A percentile compares a stretch with the other conserved stretches of the same genome.
Evolutionary conservation across 2,888 invertebrate genomes (phyloP).

Genomic region (Metalampra italica): DNA sequence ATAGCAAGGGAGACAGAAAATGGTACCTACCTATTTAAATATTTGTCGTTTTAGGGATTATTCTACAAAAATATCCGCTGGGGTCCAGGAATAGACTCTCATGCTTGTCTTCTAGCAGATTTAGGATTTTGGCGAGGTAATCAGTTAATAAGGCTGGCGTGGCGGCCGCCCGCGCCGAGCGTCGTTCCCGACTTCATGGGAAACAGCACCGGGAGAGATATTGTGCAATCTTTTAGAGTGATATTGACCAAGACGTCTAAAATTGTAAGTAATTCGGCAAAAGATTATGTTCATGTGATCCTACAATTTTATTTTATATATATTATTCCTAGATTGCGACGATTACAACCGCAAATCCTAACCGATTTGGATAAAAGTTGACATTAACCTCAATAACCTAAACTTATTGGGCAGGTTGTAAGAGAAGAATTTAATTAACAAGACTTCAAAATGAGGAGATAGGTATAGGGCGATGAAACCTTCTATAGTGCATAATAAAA

Average conservation of each 20-base stretch:
- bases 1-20: too few relatives aligned
- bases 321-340: not conserved
- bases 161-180: conserved; percentile 42
- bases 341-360: too few relatives aligned
- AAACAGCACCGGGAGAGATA: conserved; percentile 21
- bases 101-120: conserved; percentile 58
- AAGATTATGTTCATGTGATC: not conserved
- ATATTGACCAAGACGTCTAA: conserved; percentile 24
- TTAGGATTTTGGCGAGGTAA: conserved; percentile 77
- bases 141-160: conserved; percentile 62
- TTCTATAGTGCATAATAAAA: too few relatives aligned
- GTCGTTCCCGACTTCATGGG: conserved; percentile 41
- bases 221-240: conserved; percentile 36
- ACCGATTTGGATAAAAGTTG: too few relatives aligned
- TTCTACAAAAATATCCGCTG: conserved; percentile 71
- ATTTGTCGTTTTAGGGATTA: conserved; percentile 65
- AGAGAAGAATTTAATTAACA: too few relatives aligned
- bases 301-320: not conserved
- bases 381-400: too few relatives aligned
- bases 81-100: conserved; percentile 76
- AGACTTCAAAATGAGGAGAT: too few relatives aligned
- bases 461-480: too few relatives aligned
- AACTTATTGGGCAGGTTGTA: too few relatives aligned
- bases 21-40: too few relatives aligned
- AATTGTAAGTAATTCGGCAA: conserved; percentile 25